These are phyloP conservation scores for Melinopterus prodromus DNA, from an alignment of 2,888 invertebrate species.

Conservation along the genomic window DNA sequence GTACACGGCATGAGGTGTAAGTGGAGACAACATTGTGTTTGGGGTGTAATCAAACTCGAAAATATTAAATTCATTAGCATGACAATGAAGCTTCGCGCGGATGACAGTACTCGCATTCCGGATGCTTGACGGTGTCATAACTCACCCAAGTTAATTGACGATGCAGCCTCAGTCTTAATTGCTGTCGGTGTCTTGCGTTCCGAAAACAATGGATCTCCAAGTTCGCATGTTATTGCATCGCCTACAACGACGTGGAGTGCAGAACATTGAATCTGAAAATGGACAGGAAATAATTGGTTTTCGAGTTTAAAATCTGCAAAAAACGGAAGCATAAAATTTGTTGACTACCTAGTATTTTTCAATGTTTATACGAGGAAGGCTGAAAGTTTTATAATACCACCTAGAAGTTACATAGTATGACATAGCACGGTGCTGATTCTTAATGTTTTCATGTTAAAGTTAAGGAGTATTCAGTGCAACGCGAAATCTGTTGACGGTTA, in stretches of 20 bases:
- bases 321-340: too few species aligned
- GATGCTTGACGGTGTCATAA: background rate
- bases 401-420: too few species aligned
- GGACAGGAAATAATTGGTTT: background rate
- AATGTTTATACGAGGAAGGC: too few species aligned
- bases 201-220: background rate
- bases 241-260: background rate
- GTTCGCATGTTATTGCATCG: background rate
- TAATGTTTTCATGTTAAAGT: too few species aligned
- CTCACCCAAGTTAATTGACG: constrained; percentile 4
- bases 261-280: background rate
- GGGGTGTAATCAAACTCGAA: constrained; percentile 4
- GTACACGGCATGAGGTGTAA: background rate
- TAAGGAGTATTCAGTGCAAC: too few species aligned
- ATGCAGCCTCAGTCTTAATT: background rate
- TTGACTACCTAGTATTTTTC: too few species aligned
- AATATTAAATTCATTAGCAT: constrained; percentile 4
- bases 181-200: background rate
- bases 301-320: background rate
- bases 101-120: background rate
- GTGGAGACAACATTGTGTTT: background rate
- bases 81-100: background rate
- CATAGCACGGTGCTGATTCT: too few species aligned
- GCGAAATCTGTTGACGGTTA: too few species aligned
- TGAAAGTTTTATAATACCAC: too few species aligned